Conservation (phyloP, 53 echinoderm and acorn worm species). For the Henricia sp. region DNA sequence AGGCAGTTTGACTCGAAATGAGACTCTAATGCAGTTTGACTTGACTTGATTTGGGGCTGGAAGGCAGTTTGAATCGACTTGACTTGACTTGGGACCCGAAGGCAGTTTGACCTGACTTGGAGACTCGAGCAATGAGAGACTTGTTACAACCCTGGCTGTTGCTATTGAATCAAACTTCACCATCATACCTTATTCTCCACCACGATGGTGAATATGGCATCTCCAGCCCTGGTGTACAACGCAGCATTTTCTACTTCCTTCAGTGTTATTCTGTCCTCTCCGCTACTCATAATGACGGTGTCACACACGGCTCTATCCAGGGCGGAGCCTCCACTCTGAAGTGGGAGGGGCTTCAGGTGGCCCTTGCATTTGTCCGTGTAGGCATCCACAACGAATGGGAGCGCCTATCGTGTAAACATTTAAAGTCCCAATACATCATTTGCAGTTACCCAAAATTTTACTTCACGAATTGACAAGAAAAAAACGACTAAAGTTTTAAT, state of each 20-base stretch:
- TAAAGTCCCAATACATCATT: background rate
- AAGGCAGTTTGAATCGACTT: no score
- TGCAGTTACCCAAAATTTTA: no score
- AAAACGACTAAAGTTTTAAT: background rate
- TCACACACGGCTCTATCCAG: conserved; percentile 78
- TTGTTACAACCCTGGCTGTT: no score
- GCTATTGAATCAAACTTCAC: no score
- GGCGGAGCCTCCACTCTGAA: conserved; percentile 80
- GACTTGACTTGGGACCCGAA: no score
- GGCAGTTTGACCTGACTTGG: no score
- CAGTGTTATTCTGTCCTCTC: conserved; percentile 48
- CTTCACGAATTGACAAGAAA: no score
- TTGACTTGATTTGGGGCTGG: no score
- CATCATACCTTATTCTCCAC: conserved; percentile 89
- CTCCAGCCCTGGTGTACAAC: conserved; percentile 67
- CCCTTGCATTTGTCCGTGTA: conserved; percentile 87
- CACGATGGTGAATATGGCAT: conserved; percentile 69
- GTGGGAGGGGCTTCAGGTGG: conserved; percentile 72
- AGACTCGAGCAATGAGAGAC: no score
- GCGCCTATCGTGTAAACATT: conserved; percentile 74
- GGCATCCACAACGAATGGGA: conserved; percentile 79
- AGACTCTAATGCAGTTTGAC: no score
- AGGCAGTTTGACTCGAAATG: no score
- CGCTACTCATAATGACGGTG: conserved; percentile 64
- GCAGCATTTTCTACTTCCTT: conserved; percentile 67